Base-by-base conservation (phyloP, 2,888 invertebrate species). In the Prenolepis imparis region DNA sequence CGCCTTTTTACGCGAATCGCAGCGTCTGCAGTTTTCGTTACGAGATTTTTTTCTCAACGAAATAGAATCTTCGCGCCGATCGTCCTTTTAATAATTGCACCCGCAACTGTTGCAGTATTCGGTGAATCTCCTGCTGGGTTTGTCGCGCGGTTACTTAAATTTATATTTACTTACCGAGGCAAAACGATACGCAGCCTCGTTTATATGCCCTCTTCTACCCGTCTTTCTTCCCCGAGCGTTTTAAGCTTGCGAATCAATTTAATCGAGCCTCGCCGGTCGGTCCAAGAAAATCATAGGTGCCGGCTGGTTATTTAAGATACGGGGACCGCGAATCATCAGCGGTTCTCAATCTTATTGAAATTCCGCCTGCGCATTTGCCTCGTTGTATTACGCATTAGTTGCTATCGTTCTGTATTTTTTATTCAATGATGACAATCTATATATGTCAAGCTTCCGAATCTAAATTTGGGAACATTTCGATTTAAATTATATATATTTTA, bases 241-340 rank as follows among this genome's bases (percentile, higher is more conserved):
- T 88, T 83, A 89, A 91, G 88, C 84, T 90, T 87, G 92, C 92
- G 93, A 93, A 93, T 93, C 93, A 93, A 93, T 93, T 93, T 93
- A 93, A 93, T 93, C 93, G 91, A 88, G 89, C 91, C 52, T 52
- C 92, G 88, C 87, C 82, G 89, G 84, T 91, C 89, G 91, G 92
- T 93, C 92, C 88, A 87, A 93, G 93, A 93, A 93, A 93, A 93
- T 93, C 92, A 93, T 93, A 93, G 93, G 93, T 93, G 91, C 90
- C 86, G 92, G 90, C 83, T 90, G 91, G 90, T 93, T 93, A 92
- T 93, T 93, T 93, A 89, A 92, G 92, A 90, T 92, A 91, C 89
- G 83, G 87, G 86, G 88, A 88, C 89, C 89, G 87, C 87, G 87
- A 89, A 85, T 90, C 88, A 74, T 70, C 91, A 90, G 91, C 81